Evolutionary conservation across 2,113 vertebrate genomes (phyloP), one percentile per base, ranked within the genome.

Genomic region (Beaufortia kweichowensis): DNA sequence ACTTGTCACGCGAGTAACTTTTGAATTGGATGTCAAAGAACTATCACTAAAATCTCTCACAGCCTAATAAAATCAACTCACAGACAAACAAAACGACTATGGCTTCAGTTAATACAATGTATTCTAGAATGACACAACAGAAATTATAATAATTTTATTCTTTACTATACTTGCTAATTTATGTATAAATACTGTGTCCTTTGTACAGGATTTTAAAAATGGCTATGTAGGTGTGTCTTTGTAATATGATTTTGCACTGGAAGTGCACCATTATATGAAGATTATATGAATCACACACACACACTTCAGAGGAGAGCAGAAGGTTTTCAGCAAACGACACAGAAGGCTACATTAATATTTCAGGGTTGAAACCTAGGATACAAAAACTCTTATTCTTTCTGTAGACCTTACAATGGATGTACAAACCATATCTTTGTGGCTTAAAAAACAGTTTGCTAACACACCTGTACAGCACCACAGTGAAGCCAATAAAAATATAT

Each of bases 261-360:
- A 21, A 53, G 10, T 55, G n/a, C 48, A 56, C n/a, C 48, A 17
- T 21, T 69, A 31, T 31, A 21, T 31, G 35, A 55, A 56, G 48
- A 6, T 26, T 33, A 33, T 33, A 61, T 74, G 39, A 67, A n/a
- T n/a, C 28, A 71, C n/a, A n/a, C 35, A 62, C 15, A 50, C 68
- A 68, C 41, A 53, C 43, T n/a, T 28, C 23, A 24, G 53, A 29
- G 56, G 21, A 67, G 21, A 28, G 53, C 26, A 12, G 4, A 23
- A 10, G 31, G 26, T 29, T 14, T 50, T 28, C 6, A 15, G 11
- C 15, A 48, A 11, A 39, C 23, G 15, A 61, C 21, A 28, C n/a
- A 71, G 35, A 68, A 46, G 26, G 50, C 23, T 57, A 23, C 39
- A 65, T 48, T 69, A 80, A 63, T 62, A 69, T 62, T 56, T 62